Conservation (phyloP, 2,797 vertebrate species). For the Tangara arthus region DNA sequence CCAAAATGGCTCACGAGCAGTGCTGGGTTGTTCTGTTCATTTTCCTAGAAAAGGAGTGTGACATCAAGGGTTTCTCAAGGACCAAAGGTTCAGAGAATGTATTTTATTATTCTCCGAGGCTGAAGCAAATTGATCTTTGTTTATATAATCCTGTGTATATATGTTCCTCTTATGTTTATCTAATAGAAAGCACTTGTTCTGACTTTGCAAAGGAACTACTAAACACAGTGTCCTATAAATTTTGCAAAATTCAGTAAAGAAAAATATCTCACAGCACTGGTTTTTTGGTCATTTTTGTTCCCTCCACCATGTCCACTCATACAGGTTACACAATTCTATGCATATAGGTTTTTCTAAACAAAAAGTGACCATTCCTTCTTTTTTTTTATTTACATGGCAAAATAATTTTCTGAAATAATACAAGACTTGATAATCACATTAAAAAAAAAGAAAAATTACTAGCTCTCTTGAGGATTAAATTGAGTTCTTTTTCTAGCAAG, state of each 20-base stretch:
- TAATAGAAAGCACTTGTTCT: not conserved
- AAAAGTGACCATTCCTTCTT: not conserved
- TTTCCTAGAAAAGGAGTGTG: not conserved
- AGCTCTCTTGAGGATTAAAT: not conserved
- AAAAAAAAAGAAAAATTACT: not conserved
- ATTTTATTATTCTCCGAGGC: not conserved
- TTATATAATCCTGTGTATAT: not conserved
- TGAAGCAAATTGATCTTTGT: not conserved
- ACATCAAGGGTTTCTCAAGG: not conserved
- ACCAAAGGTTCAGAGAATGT: not conserved
- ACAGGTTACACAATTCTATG: not conserved
- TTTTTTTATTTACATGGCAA: not conserved
- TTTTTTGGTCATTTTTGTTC: not conserved
- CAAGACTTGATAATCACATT: not conserved
- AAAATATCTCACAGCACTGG: not conserved
- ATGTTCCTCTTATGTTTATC: not conserved
- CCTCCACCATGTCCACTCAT: not conserved
- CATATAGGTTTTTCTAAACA: not conserved
- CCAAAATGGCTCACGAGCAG: not conserved
- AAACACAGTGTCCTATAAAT: not conserved
- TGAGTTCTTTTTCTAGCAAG: not conserved
- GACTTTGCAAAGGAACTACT: not conserved
- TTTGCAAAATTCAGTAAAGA: not conserved
- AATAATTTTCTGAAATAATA: not conserved
- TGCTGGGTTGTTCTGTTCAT: not conserved